Evolutionary conservation across 2,888 invertebrate species (phyloP), one percentile per base, ranked within the genome.

Genomic region (Drosophila greeni): DNA sequence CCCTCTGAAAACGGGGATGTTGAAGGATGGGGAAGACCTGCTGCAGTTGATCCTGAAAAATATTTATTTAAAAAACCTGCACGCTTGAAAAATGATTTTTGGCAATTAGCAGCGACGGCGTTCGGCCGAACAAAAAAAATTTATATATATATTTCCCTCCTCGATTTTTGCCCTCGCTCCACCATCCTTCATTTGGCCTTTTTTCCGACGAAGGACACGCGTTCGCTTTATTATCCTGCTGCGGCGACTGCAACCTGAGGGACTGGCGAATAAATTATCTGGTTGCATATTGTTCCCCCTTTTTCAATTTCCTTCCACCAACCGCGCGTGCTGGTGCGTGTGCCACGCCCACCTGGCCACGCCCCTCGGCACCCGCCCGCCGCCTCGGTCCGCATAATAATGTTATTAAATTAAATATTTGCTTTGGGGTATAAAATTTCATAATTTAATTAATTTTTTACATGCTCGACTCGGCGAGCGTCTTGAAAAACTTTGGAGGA

Each of bases 391-490:
- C 75, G 84, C 84, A 83, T 80, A 83, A 80, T 83, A 84, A 82
- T 84, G 82, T 82, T 84, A 84, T 84, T 79, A 81, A 84, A 81
- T 84, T 82, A 76, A 84, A 81, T 81, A 84, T 81, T 81, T 79
- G 82, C 84, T 80, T 76, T 66, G 67, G 81, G 82, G 81, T 84
- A 82, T 84, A 76, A 73, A 76, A 76, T 81, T 81, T 81, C 78
- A 84, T 84, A 81, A 81, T 82, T 81, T 81, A 84, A 81, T 81
- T 84, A 81, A 79, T 75, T 78, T 84, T 84, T 73, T 70, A 52
- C 57, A 66, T 69, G 45, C 47, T 47, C 47, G 58, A 54, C 66
- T n/a, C 42, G 40, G 54, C 37, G 39, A 53, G 64, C 72, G 80
- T 74, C 77, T 76, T 68, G 52, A 40, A 58, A 34, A 56, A 54